These are phyloP conservation scores for Tyto alba DNA, from an alignment of 2,113 vertebrate species.

Conservation along the genomic window DNA sequence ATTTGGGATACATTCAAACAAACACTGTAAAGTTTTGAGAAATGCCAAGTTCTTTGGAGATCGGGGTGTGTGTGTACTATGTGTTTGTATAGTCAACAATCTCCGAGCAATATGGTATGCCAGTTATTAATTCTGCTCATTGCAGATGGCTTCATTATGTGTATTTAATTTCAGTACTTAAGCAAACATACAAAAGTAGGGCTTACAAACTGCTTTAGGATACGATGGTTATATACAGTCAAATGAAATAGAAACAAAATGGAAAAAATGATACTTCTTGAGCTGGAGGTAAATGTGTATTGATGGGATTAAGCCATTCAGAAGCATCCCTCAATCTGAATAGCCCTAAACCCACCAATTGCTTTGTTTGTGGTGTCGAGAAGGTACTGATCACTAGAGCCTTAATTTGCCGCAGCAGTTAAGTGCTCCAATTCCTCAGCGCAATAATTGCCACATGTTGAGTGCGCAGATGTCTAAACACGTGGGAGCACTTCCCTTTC, in stretches of 20 bases:
- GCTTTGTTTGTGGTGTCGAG: slow-evolving; percentile 18
- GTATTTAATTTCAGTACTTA: slow-evolving; percentile 64
- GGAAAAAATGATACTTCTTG: slow-evolving; percentile 15
- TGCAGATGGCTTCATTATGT: slow-evolving; percentile 63
- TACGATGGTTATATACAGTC: background rate
- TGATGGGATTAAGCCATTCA: slow-evolving; percentile 37
- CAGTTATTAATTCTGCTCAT: slow-evolving; percentile 65
- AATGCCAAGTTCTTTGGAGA: slow-evolving; percentile 43
- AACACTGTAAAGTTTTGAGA: slow-evolving; percentile 22
- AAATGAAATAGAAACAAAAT: slow-evolving; percentile 27
- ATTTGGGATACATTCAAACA: slow-evolving; percentile 46
- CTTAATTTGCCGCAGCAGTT: slow-evolving; percentile 71
- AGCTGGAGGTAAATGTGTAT: slow-evolving; percentile 45
- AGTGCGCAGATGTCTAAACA: slow-evolving; percentile 76
- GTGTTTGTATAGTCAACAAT: slow-evolving; percentile 60
- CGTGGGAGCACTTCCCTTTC: slow-evolving; percentile 75
- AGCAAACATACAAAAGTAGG: slow-evolving; percentile 54
- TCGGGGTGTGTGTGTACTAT: background rate
- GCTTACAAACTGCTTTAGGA: slow-evolving; percentile 48
- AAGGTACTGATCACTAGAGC: slow-evolving; percentile 56
- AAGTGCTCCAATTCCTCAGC: slow-evolving; percentile 77
- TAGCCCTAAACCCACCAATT: slow-evolving; percentile 17
- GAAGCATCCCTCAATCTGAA: background rate
- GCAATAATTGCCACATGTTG: slow-evolving; percentile 81
- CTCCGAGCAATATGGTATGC: slow-evolving; percentile 67